phyloP scores from a whole-genome alignment of 1,140 invertebrate species.

The Tetranychus urticae region DNA sequence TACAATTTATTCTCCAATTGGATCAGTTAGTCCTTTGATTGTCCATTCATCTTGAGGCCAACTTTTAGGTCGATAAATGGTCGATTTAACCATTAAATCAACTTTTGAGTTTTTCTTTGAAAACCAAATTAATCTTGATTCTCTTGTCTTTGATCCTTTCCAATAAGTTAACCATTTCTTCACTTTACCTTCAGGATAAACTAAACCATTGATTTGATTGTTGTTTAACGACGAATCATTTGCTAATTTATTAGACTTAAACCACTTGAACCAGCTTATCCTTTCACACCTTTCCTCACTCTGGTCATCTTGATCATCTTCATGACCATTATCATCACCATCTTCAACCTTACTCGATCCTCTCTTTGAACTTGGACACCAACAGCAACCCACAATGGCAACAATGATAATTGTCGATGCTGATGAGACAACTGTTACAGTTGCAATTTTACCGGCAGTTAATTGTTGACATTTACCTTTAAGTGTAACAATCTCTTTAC shows the following conservation, averaged over 20 bases:
- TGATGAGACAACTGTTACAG: background rate
- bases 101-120: no score
- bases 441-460: background rate
- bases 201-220: no score
- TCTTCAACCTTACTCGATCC: background rate
- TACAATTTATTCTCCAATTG: no score
- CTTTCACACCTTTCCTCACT: background rate
- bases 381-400: background rate
- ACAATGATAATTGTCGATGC: background rate
- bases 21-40: background rate
- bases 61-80: background rate
- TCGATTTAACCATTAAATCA: no score
- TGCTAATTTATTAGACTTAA: no score
- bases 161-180: no score
- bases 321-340: background rate
- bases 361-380: background rate
- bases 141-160: no score
- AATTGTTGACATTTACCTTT: background rate
- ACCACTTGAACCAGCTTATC: background rate
- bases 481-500: background rate
- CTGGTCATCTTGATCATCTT: background rate
- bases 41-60: background rate
- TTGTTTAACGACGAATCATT: no score
- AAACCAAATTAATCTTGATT: no score
- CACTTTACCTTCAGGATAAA: no score